Percentiles rank a stretch among this genome's conserved stretches.
These are phyloP conservation scores for Ctenopoma multispine DNA, from an alignment of 2,797 vertebrate genomes.

Conservation along the genomic window DNA sequence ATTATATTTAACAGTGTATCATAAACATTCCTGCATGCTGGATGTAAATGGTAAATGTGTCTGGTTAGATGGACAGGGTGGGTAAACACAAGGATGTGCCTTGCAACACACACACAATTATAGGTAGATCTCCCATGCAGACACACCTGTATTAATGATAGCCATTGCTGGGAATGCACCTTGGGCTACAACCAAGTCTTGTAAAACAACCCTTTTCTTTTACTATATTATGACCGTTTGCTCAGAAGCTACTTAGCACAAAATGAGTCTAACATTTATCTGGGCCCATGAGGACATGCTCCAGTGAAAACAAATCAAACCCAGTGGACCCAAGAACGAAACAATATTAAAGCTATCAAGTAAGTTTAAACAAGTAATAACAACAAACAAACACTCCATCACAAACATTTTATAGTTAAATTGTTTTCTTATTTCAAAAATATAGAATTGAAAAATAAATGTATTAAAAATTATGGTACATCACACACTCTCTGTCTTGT, in stretches of 20 bases:
- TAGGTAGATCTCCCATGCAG: slow-evolving; percentile 19
- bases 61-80: slow-evolving; percentile 40
- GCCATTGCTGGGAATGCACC: slow-evolving; percentile 43
- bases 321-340: too few relatives aligned
- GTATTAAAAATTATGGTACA: too few relatives aligned
- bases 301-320: too few relatives aligned
- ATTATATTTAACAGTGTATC: slow-evolving; percentile 75
- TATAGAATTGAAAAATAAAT: too few relatives aligned
- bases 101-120: slow-evolving; percentile 20
- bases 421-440: not conserved
- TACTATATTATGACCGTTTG: not conserved
- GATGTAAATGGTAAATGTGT: slow-evolving; percentile 57
- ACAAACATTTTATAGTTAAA: not conserved
- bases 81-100: slow-evolving; percentile 52
- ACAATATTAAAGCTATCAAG: too few relatives aligned
- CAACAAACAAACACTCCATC: too few relatives aligned
- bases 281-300: not conserved
- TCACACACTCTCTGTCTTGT: too few relatives aligned
- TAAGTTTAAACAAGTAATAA: too few relatives aligned
- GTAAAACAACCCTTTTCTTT: slow-evolving; percentile 31
- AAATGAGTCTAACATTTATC: not conserved
- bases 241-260: not conserved
- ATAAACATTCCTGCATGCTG: slow-evolving; percentile 73
- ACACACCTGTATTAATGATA: slow-evolving; percentile 57
- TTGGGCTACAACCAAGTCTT: slow-evolving; percentile 20